These are phyloP conservation scores for Asbolus verrucosus DNA, from an alignment of 1,140 invertebrate species.

Conservation along the genomic window DNA sequence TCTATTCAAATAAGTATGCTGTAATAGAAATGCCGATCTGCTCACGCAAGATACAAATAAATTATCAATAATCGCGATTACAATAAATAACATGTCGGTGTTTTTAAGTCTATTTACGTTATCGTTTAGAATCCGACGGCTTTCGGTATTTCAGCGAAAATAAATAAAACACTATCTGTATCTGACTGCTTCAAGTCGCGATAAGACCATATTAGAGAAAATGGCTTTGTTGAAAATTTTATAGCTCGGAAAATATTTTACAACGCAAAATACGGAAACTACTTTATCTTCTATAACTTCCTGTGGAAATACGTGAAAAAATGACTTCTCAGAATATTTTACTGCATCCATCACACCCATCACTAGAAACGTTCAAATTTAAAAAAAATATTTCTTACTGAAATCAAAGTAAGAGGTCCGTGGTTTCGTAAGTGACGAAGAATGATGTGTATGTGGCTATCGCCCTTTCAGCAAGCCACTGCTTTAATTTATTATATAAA, in stretches of 20 bases:
- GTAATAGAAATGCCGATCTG: slow-evolving; percentile 8
- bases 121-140: slow-evolving; percentile 36
- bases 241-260: slow-evolving; percentile 49
- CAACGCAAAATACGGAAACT: slow-evolving; percentile 46
- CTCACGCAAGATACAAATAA: slow-evolving; percentile 35
- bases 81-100: slow-evolving; percentile 40
- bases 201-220: slow-evolving; percentile 50
- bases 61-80: slow-evolving; percentile 37
- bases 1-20: no score
- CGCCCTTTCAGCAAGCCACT: not conserved
- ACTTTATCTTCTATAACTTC: slow-evolving; percentile 38
- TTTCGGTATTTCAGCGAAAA: slow-evolving; percentile 43
- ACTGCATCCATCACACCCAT: not conserved
- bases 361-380: slow-evolving; percentile 1
- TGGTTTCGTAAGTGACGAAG: not conserved
- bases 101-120: slow-evolving; percentile 44
- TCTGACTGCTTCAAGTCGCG: slow-evolving; percentile 49
- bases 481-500: slow-evolving; percentile 28
- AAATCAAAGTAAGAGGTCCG: not conserved
- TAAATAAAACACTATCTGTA: slow-evolving; percentile 48
- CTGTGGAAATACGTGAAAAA: slow-evolving; percentile 19
- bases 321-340: not conserved
- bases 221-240: slow-evolving; percentile 51
- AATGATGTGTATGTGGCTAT: slow-evolving; percentile 12
- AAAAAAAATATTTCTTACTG: not conserved